These are phyloP conservation scores for Laterallus jamaicensis DNA, from an alignment of 2,113 vertebrate species.

Conservation along the genomic window DNA sequence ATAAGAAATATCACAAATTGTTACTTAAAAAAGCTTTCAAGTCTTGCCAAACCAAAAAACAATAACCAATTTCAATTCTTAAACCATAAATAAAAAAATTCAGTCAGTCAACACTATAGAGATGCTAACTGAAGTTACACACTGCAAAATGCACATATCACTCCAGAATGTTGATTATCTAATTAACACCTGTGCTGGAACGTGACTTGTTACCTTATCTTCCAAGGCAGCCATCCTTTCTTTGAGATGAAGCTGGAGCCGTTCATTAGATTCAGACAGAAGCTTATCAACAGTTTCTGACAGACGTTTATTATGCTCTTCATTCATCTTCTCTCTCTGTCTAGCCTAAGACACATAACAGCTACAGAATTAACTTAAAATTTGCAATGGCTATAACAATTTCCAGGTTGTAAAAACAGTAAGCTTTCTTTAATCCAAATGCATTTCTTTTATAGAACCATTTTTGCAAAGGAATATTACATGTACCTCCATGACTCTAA, in stretches of 20 bases:
- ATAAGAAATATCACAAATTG: not conserved
- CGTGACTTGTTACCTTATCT: slow-evolving; percentile 85
- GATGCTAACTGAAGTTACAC: not conserved
- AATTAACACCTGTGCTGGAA: not conserved
- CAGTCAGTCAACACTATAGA: not conserved
- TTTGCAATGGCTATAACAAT: not conserved
- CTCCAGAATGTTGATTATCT: not conserved
- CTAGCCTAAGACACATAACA: slow-evolving; percentile 79
- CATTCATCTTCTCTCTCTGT: slow-evolving; percentile 98
- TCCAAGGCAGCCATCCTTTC: slow-evolving; percentile 97
- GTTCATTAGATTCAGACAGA: slow-evolving; percentile 95
- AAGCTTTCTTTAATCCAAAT: not conserved
- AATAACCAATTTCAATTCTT: not conserved
- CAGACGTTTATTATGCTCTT: slow-evolving; percentile 96
- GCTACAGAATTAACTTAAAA: not conserved
- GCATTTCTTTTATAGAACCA: not conserved
- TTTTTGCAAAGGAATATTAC: not conserved
- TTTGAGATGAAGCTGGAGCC: slow-evolving; percentile 96
- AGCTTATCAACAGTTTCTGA: slow-evolving; percentile 97
- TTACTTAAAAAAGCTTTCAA: not conserved
- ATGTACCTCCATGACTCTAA: not conserved
- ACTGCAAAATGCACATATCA: not conserved
- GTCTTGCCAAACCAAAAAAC: not conserved
- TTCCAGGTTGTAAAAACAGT: not conserved
- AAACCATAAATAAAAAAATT: not conserved